Evolutionary conservation across 2,797 vertebrate genomes (phyloP).

Genomic region (Balearica regulorum): DNA sequence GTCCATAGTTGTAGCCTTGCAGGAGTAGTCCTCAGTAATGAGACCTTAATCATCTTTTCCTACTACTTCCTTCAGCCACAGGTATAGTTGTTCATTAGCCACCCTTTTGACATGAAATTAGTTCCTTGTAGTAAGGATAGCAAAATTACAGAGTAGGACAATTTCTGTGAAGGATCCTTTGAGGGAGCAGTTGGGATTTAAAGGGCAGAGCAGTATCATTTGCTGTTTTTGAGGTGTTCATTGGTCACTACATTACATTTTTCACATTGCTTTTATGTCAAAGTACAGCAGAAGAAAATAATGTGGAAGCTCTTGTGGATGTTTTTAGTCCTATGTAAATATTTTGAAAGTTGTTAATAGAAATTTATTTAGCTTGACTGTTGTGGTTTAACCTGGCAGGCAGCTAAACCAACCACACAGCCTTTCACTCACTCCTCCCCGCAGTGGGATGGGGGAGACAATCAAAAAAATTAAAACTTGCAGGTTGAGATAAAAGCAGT

Average conservation of each 20-base stretch:
- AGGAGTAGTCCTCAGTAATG: neutral
- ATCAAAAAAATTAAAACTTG: no score
- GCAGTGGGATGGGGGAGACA: no score
- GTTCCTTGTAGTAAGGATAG: neutral
- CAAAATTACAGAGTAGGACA: neutral
- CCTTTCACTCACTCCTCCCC: no score
- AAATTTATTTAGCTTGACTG: neutral
- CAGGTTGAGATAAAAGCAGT: no score
- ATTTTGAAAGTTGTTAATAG: neutral
- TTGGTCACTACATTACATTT: neutral
- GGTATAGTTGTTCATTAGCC: neutral
- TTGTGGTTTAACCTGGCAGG: no score
- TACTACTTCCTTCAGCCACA: neutral
- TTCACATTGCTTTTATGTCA: neutral
- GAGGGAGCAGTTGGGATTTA: neutral
- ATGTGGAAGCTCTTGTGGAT: neutral
- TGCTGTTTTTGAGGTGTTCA: neutral
- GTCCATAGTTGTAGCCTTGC: neutral
- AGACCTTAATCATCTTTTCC: neutral
- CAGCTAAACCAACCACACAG: no score
- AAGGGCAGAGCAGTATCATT: neutral
- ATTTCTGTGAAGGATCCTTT: neutral
- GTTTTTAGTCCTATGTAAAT: neutral
- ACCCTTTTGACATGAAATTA: neutral
- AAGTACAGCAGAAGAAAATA: neutral